Percentiles rank a stretch among this genome's conserved stretches.
These are phyloP conservation scores for Hirtodrosophila cameraria DNA, from an alignment of 2,888 invertebrate species.

Conservation along the genomic window DNA sequence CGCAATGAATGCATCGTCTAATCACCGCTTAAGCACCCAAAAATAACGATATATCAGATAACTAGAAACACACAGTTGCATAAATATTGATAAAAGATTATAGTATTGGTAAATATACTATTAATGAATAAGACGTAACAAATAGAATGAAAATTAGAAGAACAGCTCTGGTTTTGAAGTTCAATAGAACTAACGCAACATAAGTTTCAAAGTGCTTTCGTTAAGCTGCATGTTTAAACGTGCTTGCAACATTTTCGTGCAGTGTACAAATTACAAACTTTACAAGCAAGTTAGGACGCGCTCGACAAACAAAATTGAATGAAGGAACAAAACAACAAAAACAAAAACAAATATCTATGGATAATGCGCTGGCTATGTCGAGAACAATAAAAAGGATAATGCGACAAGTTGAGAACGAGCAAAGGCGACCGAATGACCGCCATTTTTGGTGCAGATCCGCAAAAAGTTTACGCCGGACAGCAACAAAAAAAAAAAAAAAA, in stretches of 20 bases:
- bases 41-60: too few species aligned
- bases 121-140: too few species aligned
- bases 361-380: conserved; percentile 68
- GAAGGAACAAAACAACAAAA: conserved; percentile 1
- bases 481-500: conserved; percentile 44
- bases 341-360: conserved; percentile 20
- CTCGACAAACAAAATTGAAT: conserved; percentile 13
- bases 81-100: too few species aligned
- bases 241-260: neutral
- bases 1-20: too few species aligned
- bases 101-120: too few species aligned
- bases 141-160: too few species aligned
- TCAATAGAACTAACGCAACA: too few species aligned
- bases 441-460: conserved; percentile 45
- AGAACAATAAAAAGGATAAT: conserved; percentile 75
- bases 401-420: conserved; percentile 74
- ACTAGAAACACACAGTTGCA: too few species aligned
- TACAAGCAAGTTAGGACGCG: conserved; percentile 15
- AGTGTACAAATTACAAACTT: conserved; percentile 20
- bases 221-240: neutral
- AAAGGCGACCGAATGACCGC: conserved; percentile 68
- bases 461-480: conserved; percentile 41
- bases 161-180: too few species aligned
- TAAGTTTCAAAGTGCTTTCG: conserved; percentile 1
- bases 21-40: too few species aligned